phyloP scores from a whole-genome alignment of 2,113 vertebrate genomes.

The Ivindomyrus marchei region DNA sequence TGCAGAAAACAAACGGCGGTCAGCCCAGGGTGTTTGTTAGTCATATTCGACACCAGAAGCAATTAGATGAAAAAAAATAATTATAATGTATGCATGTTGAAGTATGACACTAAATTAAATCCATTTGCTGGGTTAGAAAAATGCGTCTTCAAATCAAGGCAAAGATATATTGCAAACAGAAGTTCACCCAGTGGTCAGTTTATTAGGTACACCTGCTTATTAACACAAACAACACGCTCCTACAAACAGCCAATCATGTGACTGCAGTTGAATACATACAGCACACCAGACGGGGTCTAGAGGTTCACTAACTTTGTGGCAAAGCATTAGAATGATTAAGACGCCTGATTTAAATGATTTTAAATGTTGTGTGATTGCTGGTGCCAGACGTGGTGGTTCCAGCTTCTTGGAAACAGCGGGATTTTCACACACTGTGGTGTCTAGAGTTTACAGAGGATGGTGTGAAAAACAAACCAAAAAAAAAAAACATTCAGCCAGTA shows the following conservation, averaged over 20 bases:
- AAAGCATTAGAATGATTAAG: not conserved
- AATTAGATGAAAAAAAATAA: not conserved
- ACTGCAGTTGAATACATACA: not conserved
- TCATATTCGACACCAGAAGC: not conserved
- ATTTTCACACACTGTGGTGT: not conserved
- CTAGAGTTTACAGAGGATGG: not conserved
- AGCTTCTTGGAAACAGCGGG: not conserved
- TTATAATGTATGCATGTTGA: not conserved
- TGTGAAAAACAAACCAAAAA: not conserved
- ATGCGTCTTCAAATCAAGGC: not conserved
- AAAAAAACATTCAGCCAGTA: not conserved
- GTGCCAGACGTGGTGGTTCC: not conserved
- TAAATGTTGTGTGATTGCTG: constrained; percentile 1
- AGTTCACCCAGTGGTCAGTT: not conserved
- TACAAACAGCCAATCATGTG: not conserved
- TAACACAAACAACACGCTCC: not conserved
- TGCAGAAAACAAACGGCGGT: not conserved
- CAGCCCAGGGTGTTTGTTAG: not conserved
- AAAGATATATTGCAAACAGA: not conserved
- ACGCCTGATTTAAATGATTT: not conserved
- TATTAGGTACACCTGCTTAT: not conserved
- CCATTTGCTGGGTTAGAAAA: not conserved
- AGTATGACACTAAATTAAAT: constrained; percentile 1
- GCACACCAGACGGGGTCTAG: not conserved
- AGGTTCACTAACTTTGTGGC: not conserved